A percentile compares a stretch with the other conserved stretches of the same genome.
phyloP scores from a whole-genome alignment of 2,113 vertebrate genomes.

The Brachionichthys hirsutus region DNA sequence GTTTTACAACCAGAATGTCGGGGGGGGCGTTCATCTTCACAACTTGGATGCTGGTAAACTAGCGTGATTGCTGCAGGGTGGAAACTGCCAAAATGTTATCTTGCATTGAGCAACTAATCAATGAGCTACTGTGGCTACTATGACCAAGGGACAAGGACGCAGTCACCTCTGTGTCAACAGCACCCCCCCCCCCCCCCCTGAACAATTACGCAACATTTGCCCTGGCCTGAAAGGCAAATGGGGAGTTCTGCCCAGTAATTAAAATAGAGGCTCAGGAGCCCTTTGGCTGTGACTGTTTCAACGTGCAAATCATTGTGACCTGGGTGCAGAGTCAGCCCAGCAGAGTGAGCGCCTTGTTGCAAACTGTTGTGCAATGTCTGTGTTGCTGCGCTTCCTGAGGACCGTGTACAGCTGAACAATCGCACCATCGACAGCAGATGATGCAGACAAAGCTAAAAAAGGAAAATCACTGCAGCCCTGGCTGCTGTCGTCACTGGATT shows the following conservation, averaged over 20 bases:
- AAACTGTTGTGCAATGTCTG: too few relatives aligned
- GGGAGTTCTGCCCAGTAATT: slow-evolving; percentile 42
- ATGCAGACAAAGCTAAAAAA: slow-evolving; percentile 8
- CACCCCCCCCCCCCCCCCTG: slow-evolving; percentile 18
- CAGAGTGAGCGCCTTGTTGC: too few relatives aligned
- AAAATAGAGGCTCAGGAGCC: slow-evolving; percentile 27
- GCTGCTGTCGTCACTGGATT: slow-evolving; percentile 48
- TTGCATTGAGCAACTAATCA: slow-evolving; percentile 15
- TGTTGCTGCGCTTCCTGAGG: background rate
- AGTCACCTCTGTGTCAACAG: slow-evolving; percentile 36
- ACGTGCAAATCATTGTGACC: slow-evolving; percentile 47
- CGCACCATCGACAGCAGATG: background rate
- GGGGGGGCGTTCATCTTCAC: too few relatives aligned
- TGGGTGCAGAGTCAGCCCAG: background rate
- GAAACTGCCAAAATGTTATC: slow-evolving; percentile 25
- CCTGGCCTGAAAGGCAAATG: slow-evolving; percentile 35
- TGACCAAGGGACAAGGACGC: slow-evolving; percentile 24
- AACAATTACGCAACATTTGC: slow-evolving; percentile 29
- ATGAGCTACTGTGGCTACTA: slow-evolving; percentile 32
- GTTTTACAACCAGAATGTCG: too few relatives aligned
- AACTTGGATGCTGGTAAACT: too few relatives aligned
- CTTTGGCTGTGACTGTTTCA: slow-evolving; percentile 31
- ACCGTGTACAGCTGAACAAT: slow-evolving; percentile 14
- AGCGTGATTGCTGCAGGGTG: background rate
- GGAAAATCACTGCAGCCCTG: slow-evolving; percentile 47